Conservation (phyloP, 2,113 vertebrate genomes). For the Cheilinus undulatus region DNA sequence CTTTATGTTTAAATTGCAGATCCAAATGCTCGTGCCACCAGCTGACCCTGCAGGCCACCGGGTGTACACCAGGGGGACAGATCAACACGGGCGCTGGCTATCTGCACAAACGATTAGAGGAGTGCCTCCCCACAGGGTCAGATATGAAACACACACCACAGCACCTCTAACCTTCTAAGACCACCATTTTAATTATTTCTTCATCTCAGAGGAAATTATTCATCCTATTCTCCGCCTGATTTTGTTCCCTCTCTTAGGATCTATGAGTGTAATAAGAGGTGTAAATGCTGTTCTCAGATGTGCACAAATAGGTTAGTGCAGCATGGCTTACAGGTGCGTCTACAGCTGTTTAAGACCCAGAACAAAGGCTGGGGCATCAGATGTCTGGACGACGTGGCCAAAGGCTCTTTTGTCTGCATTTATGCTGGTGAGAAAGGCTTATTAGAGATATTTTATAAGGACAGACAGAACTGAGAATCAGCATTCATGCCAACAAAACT, state of each 20-base stretch:
- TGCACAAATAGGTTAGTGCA: slow-evolving; percentile 96
- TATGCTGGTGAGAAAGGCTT: slow-evolving; percentile 88
- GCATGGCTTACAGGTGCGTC: slow-evolving; percentile 94
- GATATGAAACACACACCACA: slow-evolving; percentile 32
- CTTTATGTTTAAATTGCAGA: slow-evolving; percentile 73
- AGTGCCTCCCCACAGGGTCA: slow-evolving; percentile 97
- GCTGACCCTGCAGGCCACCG: slow-evolving; percentile 93
- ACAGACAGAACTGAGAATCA: background rate
- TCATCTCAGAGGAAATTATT: background rate
- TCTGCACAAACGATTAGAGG: slow-evolving; percentile 93
- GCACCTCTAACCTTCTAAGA: background rate
- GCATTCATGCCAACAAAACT: background rate
- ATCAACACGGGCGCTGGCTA: slow-evolving; percentile 91
- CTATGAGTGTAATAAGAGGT: slow-evolving; percentile 96
- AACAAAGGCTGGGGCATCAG: slow-evolving; percentile 99
- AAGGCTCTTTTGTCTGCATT: slow-evolving; percentile 97
- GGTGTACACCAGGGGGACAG: slow-evolving; percentile 93
- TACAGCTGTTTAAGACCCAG: slow-evolving; percentile 98
- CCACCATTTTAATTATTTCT: slow-evolving; percentile 14
- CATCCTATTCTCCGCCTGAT: background rate
- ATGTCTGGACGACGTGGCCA: slow-evolving; percentile 95
- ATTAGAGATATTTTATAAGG: background rate
- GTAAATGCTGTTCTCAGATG: slow-evolving; percentile 91
- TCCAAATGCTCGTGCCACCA: slow-evolving; percentile 97
- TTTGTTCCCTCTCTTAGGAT: slow-evolving; percentile 80